These are phyloP conservation scores for Steromphala cineraria DNA, from an alignment of 2,888 invertebrate species.

Conservation along the genomic window DNA sequence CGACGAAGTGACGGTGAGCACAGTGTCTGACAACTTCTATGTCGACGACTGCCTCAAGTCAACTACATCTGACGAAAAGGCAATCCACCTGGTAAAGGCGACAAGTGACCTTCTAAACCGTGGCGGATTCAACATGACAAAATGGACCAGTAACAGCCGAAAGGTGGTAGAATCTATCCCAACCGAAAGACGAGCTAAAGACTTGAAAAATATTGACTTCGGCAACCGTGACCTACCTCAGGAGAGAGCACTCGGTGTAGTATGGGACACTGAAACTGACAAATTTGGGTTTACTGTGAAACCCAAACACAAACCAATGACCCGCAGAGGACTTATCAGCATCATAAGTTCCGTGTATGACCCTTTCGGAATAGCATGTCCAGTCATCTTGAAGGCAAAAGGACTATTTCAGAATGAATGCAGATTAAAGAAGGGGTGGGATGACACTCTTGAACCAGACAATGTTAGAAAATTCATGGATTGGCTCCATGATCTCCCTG, in stretches of 20 bases:
- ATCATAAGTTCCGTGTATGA: background rate
- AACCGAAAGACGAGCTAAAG: background rate
- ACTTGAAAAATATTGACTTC: background rate
- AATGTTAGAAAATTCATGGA: background rate
- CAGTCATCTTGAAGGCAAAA: background rate
- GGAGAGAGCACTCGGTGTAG: background rate
- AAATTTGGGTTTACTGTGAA: background rate
- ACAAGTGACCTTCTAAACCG: background rate
- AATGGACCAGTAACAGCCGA: background rate
- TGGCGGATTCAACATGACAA: background rate
- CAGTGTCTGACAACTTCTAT: conserved; percentile 27
- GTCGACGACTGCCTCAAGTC: conserved; percentile 32
- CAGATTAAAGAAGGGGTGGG: background rate
- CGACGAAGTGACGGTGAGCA: background rate
- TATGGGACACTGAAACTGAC: background rate
- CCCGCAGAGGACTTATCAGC: background rate
- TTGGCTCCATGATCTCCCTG: background rate
- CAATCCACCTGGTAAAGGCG: background rate
- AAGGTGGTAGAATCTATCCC: background rate
- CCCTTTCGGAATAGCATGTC: background rate
- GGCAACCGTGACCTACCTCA: background rate
- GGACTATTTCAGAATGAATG: background rate
- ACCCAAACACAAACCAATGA: background rate
- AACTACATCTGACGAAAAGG: background rate
- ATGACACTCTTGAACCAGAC: background rate